Conservation (phyloP, 2,888 invertebrate species). For the Dryocosmus kuriphilus region DNA sequence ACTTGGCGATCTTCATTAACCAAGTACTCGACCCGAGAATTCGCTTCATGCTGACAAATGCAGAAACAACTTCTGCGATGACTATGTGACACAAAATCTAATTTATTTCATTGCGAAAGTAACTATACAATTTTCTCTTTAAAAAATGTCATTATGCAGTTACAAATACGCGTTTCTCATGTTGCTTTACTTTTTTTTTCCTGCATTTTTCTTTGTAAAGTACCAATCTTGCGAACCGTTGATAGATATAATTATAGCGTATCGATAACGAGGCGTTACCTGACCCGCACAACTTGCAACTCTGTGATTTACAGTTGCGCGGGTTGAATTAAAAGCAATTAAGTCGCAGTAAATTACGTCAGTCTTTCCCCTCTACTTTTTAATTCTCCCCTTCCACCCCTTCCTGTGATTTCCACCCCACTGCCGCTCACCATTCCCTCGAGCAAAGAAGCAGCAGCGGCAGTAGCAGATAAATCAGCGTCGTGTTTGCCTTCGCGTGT, state of each 20-base stretch:
- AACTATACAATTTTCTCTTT: neutral
- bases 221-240: slow-evolving; percentile 40
- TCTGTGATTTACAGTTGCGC: slow-evolving; percentile 71
- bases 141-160: slow-evolving; percentile 21
- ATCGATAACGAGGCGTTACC: slow-evolving; percentile 70
- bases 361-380: slow-evolving; percentile 1
- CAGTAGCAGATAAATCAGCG: slow-evolving; percentile 64
- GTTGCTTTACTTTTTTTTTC: slow-evolving; percentile 11
- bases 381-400: neutral
- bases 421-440: slow-evolving; percentile 11
- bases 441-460: slow-evolving; percentile 35
- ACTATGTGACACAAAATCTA: slow-evolving; percentile 13
- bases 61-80: slow-evolving; percentile 34
- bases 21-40: slow-evolving; percentile 28
- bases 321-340: slow-evolving; percentile 73
- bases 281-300: slow-evolving; percentile 68
- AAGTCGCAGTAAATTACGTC: slow-evolving; percentile 70
- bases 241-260: slow-evolving; percentile 67
- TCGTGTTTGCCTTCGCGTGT: slow-evolving; percentile 65
- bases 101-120: slow-evolving; percentile 13
- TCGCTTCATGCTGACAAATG: slow-evolving; percentile 22
- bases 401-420: slow-evolving; percentile 3
- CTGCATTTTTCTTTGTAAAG: neutral
- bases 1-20: slow-evolving; percentile 47
- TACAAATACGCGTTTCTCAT: neutral